Base-by-base conservation (phyloP, 2,888 invertebrate species). In the Caenorhabditis sp. region DNA sequence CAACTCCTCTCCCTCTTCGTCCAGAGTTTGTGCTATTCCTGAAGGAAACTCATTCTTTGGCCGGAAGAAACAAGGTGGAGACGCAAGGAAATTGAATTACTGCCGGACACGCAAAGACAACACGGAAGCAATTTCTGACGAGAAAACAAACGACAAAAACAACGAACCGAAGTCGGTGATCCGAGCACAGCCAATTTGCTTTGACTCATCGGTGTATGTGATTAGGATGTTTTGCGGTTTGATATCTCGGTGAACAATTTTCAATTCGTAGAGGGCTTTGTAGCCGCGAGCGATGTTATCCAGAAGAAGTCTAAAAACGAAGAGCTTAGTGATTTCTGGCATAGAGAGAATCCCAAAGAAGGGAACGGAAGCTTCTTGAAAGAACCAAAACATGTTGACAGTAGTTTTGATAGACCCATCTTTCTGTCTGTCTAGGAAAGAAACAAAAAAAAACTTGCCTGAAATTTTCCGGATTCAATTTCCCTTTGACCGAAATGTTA, bases 151-250 rank as follows among this genome's bases (percentile, higher is more conserved):
- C 53, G 55, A 50, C 4, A 22, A 40, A 62, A 64, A 78, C 58
- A 68, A 81, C 85, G 68, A 18, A 87, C 87, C 87, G 69, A 91
- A 91, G 77, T 91, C 91, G 20, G 91, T 89, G 35, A 91, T 87
- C 70, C 90, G 88, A 22, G 91, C 91, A 35, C 80, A 82, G 2
- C 68, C 65, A 32, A 91, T 83, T 28, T 82, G 77, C 60, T 81
- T 82, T 24, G 84, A 83, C 47, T 78, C 70, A 18, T 72, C 76
- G 8, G 76, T 53, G 53, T 88, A 88, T 20, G 83, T 77, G 47
- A 90, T 84, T 6, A 91, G 86, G 18, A 91, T 89, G 81, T 91
- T 91, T 78, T 90, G 90, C 15, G 91, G 91, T 72, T 91, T 91
- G 77, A 91, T 90, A 77, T 91, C 91, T 8, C 90, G 81, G 72